Evolutionary conservation across 2,888 invertebrate genomes (phyloP).

Genomic region (Aplocera efformata): DNA sequence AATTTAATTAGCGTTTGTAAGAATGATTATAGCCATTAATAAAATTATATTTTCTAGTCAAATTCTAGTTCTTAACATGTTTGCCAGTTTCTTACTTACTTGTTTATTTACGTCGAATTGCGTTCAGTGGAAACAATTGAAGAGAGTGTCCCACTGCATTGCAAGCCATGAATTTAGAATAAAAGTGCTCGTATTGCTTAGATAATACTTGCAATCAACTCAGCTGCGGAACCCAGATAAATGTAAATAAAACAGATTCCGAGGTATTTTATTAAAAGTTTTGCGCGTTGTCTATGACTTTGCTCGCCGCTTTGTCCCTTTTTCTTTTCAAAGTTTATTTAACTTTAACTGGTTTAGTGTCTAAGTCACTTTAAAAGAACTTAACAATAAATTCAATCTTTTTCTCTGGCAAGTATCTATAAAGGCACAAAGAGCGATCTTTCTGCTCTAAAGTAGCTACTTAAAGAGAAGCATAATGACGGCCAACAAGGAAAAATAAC

Average conservation of each 20-base stretch:
- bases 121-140: slow-evolving; percentile 4
- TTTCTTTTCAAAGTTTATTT: slow-evolving; percentile 44
- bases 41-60: too few relatives aligned
- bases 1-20: too few relatives aligned
- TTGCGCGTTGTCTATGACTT: slow-evolving; percentile 43
- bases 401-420: slow-evolving; percentile 41
- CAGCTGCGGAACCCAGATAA: slow-evolving; percentile 23
- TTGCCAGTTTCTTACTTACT: not conserved
- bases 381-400: slow-evolving; percentile 49
- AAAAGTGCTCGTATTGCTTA: slow-evolving; percentile 22
- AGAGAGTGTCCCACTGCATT: slow-evolving; percentile 11
- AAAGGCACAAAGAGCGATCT: slow-evolving; percentile 39
- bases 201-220: slow-evolving; percentile 21
- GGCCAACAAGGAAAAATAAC: slow-evolving; percentile 32
- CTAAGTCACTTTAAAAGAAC: slow-evolving; percentile 43
- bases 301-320: slow-evolving; percentile 38
- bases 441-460: slow-evolving; percentile 35
- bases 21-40: too few relatives aligned
- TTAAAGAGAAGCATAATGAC: slow-evolving; percentile 33
- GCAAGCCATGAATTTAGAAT: slow-evolving; percentile 19
- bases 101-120: slow-evolving; percentile 5
- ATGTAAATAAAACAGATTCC: slow-evolving; percentile 40
- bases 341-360: slow-evolving; percentile 44
- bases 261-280: slow-evolving; percentile 52
- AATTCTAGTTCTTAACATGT: not conserved